Evolutionary conservation across 2,888 invertebrate species (phyloP).

Genomic region (Chouioia cunea): DNA sequence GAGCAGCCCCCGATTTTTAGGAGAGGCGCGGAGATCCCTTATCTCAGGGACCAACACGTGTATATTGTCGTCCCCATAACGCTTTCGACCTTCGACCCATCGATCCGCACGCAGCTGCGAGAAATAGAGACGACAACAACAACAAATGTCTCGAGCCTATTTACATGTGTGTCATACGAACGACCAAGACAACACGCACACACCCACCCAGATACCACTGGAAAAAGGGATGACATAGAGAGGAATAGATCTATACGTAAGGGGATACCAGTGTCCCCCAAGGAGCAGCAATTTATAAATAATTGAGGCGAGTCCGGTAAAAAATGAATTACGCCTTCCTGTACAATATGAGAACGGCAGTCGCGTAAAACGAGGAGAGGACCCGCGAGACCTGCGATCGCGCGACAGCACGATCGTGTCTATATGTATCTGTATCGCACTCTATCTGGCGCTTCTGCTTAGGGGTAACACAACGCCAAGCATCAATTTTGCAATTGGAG

Average conservation of each 20-base stretch:
- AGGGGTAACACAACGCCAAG: constrained; percentile 43
- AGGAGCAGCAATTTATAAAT: constrained; percentile 69
- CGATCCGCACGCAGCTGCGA: constrained; percentile 7
- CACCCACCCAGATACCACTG: neutral
- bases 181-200: constrained; percentile 23
- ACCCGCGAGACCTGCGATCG: constrained; percentile 62
- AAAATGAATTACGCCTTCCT: constrained; percentile 68
- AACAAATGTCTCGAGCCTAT: constrained; percentile 5
- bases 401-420: constrained; percentile 36
- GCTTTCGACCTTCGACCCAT: constrained; percentile 38
- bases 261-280: constrained; percentile 49
- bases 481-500: constrained; percentile 70
- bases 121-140: neutral
- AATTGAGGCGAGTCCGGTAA: constrained; percentile 69
- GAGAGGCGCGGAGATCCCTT: constrained; percentile 39
- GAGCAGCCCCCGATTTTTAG: constrained; percentile 35
- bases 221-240: constrained; percentile 4
- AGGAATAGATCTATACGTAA: too few relatives aligned
- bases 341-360: constrained; percentile 66
- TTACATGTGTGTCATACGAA: constrained; percentile 17
- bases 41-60: constrained; percentile 32
- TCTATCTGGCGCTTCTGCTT: constrained; percentile 39
- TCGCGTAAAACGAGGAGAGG: constrained; percentile 66
- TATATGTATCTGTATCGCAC: neutral
- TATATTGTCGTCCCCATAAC: constrained; percentile 5